A percentile compares a stretch with the other conserved stretches of the same genome.
Conservation (phyloP, 2,797 vertebrate species). For the Molossus molossus region DNA sequence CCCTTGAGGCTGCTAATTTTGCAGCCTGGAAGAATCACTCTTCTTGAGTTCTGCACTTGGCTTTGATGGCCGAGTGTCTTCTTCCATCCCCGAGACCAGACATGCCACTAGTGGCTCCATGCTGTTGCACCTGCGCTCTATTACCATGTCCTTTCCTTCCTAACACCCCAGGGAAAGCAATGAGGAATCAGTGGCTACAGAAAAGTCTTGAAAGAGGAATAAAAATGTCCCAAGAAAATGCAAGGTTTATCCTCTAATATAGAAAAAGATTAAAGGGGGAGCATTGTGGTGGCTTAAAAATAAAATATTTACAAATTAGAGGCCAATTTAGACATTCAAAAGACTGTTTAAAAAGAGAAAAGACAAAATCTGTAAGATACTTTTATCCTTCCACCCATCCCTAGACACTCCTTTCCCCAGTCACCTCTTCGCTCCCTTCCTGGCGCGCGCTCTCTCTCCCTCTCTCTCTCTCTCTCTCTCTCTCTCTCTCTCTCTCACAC, state of each 20-base stretch:
- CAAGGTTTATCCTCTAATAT: background rate
- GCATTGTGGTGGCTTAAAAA: background rate
- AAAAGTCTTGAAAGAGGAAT: background rate
- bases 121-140: background rate
- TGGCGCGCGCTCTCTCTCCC: too few species aligned
- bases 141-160: background rate
- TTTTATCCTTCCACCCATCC: background rate
- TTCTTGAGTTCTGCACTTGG: background rate
- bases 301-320: conserved; percentile 42
- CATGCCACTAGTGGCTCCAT: background rate
- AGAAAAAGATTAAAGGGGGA: conserved; percentile 33
- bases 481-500: too few species aligned
- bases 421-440: background rate
- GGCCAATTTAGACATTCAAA: conserved; percentile 11
- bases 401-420: background rate
- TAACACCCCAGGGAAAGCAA: background rate
- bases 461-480: too few species aligned
- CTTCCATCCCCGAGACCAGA: background rate
- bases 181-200: background rate
- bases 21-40: background rate
- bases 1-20: conserved; percentile 1
- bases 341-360: background rate
- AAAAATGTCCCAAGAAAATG: background rate
- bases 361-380: background rate
- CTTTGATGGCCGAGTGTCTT: background rate